Conservation (phyloP, 2,113 vertebrate genomes). For the Corythornis madagascariensis region DNA sequence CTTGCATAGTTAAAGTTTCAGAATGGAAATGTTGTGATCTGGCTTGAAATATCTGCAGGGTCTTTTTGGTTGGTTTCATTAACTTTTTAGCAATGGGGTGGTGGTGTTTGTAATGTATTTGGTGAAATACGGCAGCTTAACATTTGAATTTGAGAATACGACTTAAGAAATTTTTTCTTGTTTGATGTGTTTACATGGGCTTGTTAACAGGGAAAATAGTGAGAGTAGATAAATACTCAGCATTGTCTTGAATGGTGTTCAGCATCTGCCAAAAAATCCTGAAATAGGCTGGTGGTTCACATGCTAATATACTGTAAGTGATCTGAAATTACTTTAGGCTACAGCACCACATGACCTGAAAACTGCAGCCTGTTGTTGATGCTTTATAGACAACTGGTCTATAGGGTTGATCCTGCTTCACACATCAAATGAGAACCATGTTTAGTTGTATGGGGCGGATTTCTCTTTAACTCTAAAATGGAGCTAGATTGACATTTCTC, state of each 20-base stretch:
- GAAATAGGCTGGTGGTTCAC: not conserved
- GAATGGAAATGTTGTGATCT: not conserved
- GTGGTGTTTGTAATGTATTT: not conserved
- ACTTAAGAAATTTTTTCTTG: not conserved
- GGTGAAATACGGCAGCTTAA: not conserved
- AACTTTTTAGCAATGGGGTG: not conserved
- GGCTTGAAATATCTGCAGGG: not conserved
- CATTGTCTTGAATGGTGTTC: not conserved
- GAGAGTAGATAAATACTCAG: not conserved
- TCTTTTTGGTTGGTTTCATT: not conserved
- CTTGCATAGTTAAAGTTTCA: not conserved
- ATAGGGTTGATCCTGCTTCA: not conserved
- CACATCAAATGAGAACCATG: not conserved
- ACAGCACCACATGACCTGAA: not conserved
- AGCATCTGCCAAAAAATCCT: not conserved
- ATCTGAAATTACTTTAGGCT: not conserved
- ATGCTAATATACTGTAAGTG: not conserved
- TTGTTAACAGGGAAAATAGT: not conserved
- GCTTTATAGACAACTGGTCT: not conserved
- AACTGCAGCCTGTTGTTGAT: not conserved
- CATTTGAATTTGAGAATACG: not conserved
- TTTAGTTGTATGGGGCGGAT: not conserved
- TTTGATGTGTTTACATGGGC: fast-evolving
- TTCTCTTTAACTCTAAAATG: not conserved
- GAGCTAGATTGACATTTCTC: not conserved